phyloP scores from a whole-genome alignment of 2,113 vertebrate genomes.

The Cottus gobio region DNA sequence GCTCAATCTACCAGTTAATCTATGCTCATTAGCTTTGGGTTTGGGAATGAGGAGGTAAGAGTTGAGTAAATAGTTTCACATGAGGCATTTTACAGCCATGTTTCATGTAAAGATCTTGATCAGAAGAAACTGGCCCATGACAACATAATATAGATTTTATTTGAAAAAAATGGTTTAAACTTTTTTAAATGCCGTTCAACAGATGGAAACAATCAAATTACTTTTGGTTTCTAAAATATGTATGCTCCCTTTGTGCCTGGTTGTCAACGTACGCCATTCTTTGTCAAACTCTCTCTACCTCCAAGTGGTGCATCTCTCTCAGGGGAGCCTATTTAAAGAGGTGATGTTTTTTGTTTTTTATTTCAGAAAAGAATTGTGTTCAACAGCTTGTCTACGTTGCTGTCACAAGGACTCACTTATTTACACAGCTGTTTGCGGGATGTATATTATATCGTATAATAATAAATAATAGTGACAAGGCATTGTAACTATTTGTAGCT shows the following conservation, averaged over 20 bases:
- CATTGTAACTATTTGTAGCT: no score
- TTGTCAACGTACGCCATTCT: slow-evolving; percentile 25
- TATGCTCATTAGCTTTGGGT: neutral
- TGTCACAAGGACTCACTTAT: neutral
- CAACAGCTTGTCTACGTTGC: neutral
- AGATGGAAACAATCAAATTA: neutral
- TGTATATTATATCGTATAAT: neutral
- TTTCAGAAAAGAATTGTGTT: neutral
- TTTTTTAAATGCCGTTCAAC: neutral
- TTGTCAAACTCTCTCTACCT: neutral
- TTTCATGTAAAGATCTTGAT: neutral
- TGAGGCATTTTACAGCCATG: neutral
- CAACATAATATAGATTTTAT: neutral
- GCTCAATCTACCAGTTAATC: neutral
- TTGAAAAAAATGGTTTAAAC: neutral
- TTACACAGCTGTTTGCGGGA: neutral
- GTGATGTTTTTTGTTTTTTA: neutral
- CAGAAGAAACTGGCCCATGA: neutral
- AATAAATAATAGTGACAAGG: neutral
- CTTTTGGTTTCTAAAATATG: slow-evolving; percentile 7
- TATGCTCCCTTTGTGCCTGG: slow-evolving; percentile 5
- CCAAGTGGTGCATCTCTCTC: neutral
- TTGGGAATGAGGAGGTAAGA: neutral
- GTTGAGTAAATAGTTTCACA: neutral
- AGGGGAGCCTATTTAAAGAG: slow-evolving; percentile 18